Conservation (phyloP, 2,888 invertebrate species). For the Oasisia sp. region DNA sequence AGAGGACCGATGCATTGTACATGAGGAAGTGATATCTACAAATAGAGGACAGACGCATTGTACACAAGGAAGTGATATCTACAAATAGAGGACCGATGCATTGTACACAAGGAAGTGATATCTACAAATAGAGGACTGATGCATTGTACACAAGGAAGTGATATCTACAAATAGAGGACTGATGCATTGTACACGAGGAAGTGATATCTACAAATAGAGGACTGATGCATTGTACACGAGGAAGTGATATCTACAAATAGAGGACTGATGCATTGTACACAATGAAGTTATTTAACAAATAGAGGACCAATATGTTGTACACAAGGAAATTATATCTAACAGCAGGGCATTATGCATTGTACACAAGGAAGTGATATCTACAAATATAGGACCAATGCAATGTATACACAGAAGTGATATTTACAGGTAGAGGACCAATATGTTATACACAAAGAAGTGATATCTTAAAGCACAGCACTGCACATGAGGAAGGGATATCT, state of each 20-base stretch:
- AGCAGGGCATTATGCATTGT: conserved; percentile 39
- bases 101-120: conserved; percentile 66
- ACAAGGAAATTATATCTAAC: conserved; percentile 64
- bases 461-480: too few species aligned
- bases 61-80: conserved; percentile 66
- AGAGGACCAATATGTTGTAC: conserved; percentile 63
- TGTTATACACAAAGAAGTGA: too few species aligned
- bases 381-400: conserved; percentile 24
- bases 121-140: conserved; percentile 55
- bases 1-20: conserved; percentile 63
- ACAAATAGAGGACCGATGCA: conserved; percentile 61
- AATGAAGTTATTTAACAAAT: conserved; percentile 60
- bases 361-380: conserved; percentile 65
- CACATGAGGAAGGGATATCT: conserved; percentile 20
- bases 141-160: conserved; percentile 66
- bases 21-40: conserved; percentile 64
- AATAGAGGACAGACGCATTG: conserved; percentile 60
- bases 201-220: conserved; percentile 62
- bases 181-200: conserved; percentile 66
- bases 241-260: conserved; percentile 61
- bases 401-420: too few species aligned
- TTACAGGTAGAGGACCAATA: too few species aligned
- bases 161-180: conserved; percentile 55
- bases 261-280: conserved; percentile 65
- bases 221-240: conserved; percentile 66